phyloP scores from a whole-genome alignment of 1,140 invertebrate genomes.

The Meteorus sp. region DNA sequence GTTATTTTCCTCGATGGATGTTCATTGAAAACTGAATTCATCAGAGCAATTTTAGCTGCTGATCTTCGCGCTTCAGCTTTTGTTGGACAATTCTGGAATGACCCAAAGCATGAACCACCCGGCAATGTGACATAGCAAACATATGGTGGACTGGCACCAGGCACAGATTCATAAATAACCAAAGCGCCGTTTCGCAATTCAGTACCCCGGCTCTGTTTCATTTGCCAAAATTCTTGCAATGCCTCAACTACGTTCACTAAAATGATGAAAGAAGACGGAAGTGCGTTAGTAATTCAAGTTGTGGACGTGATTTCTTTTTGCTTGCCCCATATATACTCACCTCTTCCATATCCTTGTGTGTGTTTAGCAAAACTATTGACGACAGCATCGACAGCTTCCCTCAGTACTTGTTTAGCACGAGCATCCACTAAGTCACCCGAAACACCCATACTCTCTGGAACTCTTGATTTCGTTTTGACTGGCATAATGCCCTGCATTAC shows the following conservation, averaged over 20 bases:
- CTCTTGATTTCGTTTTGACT: slow-evolving; percentile 54
- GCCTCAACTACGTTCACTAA: slow-evolving; percentile 93
- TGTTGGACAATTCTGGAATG: slow-evolving; percentile 92
- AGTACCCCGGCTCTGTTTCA: slow-evolving; percentile 87
- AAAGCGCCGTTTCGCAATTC: slow-evolving; percentile 87
- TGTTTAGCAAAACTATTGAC: slow-evolving; percentile 80
- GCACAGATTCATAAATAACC: slow-evolving; percentile 94
- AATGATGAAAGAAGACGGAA: slow-evolving; percentile 37
- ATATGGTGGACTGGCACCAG: slow-evolving; percentile 85
- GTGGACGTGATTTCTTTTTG: too few relatives aligned
- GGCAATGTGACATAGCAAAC: slow-evolving; percentile 94
- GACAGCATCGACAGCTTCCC: slow-evolving; percentile 76
- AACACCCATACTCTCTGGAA: slow-evolving; percentile 53
- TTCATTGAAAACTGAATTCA: slow-evolving; percentile 97
- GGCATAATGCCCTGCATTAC: slow-evolving; percentile 56
- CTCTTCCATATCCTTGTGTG: slow-evolving; percentile 75
- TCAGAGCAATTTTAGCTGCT: slow-evolving; percentile 92
- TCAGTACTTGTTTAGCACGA: slow-evolving; percentile 71
- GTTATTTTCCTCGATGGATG: slow-evolving; percentile 91
- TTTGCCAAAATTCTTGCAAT: slow-evolving; percentile 95
- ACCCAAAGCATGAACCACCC: slow-evolving; percentile 93
- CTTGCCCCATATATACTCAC: slow-evolving; percentile 50
- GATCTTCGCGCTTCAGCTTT: slow-evolving; percentile 92
- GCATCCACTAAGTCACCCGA: slow-evolving; percentile 61
- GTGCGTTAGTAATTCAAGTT: too few relatives aligned